Percentiles rank a stretch among this genome's conserved stretches.
Evolutionary conservation across 2,888 invertebrate species (phyloP).

Genomic region (Neelides folsomi): DNA sequence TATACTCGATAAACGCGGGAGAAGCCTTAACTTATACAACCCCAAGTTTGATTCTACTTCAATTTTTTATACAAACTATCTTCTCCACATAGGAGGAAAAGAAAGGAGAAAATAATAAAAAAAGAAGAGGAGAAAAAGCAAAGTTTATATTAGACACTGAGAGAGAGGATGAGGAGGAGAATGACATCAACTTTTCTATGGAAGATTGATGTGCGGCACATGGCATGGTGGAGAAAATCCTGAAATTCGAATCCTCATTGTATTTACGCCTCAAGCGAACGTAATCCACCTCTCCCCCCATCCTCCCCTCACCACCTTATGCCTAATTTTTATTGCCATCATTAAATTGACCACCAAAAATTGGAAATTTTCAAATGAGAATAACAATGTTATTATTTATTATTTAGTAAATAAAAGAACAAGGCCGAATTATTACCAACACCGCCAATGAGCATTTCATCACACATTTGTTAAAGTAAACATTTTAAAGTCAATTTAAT

Average conservation of each 20-base stretch:
- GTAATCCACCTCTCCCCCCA: slow-evolving; percentile 17
- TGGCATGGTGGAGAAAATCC: slow-evolving; percentile 23
- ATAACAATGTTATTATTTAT: too few relatives aligned
- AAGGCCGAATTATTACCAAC: too few relatives aligned
- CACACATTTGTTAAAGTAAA: too few relatives aligned
- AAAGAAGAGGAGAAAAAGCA: too few relatives aligned
- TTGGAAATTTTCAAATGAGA: too few relatives aligned
- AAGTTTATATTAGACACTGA: background rate
- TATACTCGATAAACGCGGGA: slow-evolving; percentile 24
- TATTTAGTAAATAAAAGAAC: too few relatives aligned
- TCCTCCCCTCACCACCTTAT: slow-evolving; percentile 4
- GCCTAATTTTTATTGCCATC: slow-evolving; percentile 6
- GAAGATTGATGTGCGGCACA: slow-evolving; percentile 31
- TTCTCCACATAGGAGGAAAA: background rate
- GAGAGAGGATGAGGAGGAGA: slow-evolving; percentile 7
- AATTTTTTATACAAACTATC: background rate
- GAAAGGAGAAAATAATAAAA: background rate
- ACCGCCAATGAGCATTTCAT: too few relatives aligned
- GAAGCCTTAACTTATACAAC: background rate
- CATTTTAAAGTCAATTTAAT: too few relatives aligned
- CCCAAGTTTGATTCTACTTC: background rate
- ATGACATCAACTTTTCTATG: slow-evolving; percentile 28
- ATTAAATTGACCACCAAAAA: too few relatives aligned
- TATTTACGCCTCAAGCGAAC: slow-evolving; percentile 14
- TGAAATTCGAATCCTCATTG: slow-evolving; percentile 25